Percentiles rank a stretch among this genome's conserved stretches.
Conservation (phyloP, 2,113 vertebrate species). For the Ciconia boyciana region DNA sequence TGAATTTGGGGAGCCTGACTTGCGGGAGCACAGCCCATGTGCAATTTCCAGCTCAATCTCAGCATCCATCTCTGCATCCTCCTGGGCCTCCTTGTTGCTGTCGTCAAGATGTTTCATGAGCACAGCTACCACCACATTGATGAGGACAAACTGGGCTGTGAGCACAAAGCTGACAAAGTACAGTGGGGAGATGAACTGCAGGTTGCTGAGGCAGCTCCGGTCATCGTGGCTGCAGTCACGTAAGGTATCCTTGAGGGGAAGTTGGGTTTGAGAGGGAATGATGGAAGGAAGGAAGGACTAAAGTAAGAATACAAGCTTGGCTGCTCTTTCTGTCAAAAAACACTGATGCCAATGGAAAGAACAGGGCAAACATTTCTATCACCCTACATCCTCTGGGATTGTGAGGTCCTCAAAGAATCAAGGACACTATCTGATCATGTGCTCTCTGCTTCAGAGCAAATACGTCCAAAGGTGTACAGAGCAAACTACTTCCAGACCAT, state of each 20-base stretch:
- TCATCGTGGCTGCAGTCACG: constrained; percentile 93
- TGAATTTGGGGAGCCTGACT: constrained; percentile 70
- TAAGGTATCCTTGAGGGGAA: constrained; percentile 86
- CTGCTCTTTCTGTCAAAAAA: background rate
- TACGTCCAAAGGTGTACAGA: background rate
- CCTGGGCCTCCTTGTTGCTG: constrained; percentile 99
- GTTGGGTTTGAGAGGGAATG: background rate
- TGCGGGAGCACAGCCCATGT: constrained; percentile 77
- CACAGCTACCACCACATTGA: constrained; percentile 99
- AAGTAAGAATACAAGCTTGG: constrained; percentile 14
- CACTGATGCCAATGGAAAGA: background rate
- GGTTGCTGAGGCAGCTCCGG: constrained; percentile 93
- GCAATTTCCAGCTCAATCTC: constrained; percentile 96
- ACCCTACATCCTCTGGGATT: background rate
- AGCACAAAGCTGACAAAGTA: constrained; percentile 99
- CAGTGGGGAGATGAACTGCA: constrained; percentile 91
- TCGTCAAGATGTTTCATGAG: constrained; percentile 99
- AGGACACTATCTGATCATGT: background rate
- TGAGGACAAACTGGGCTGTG: constrained; percentile 99
- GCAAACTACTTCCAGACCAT: background rate
- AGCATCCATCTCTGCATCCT: constrained; percentile 97
- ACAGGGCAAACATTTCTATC: background rate
- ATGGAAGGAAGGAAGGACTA: constrained; percentile 45
- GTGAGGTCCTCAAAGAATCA: background rate
- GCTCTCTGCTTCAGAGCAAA: background rate